These are phyloP conservation scores for Henricia sp. DNA, from an alignment of 53 echinoderm and acorn worm genomes.

Conservation along the genomic window DNA sequence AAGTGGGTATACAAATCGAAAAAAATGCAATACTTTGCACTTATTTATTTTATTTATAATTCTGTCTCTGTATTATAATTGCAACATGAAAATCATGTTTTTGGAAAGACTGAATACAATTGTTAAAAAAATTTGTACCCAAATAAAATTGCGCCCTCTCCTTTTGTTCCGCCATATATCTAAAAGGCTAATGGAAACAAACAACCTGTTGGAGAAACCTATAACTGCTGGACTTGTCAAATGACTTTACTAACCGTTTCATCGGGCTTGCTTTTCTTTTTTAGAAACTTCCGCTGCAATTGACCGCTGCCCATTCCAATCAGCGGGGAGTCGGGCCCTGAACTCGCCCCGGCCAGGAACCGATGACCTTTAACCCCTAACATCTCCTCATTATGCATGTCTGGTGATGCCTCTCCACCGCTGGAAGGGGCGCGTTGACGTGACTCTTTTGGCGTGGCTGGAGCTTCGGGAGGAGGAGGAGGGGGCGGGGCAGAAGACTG, in stretches of 20 bases:
- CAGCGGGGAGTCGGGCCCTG: conserved; percentile 57
- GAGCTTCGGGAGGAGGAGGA: conserved; percentile 8
- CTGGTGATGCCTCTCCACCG: conserved; percentile 35
- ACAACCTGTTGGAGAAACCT: no score
- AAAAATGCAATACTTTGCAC: no score
- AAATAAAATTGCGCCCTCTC: no score
- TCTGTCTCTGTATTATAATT: no score
- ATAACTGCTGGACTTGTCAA: no score
- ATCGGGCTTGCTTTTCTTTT: not conserved
- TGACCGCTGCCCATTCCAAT: conserved; percentile 57
- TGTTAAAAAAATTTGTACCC: no score
- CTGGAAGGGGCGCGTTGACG: conserved; percentile 26
- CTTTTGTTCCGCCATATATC: no score
- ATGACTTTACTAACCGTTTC: conserved; percentile 30
- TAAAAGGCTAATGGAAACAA: no score
- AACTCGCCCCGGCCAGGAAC: conserved; percentile 46
- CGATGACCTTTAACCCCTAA: conserved; percentile 57
- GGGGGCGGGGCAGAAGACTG: not conserved
- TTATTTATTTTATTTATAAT: no score
- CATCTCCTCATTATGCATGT: conserved; percentile 51
- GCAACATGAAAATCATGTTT: no score
- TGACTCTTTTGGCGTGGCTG: conserved; percentile 43
- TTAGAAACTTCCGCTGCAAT: conserved; percentile 52
- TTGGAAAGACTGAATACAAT: no score
- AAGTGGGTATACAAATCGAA: no score